phyloP scores from a whole-genome alignment of 2,113 vertebrate species.

The Excalfactoria chinensis region DNA sequence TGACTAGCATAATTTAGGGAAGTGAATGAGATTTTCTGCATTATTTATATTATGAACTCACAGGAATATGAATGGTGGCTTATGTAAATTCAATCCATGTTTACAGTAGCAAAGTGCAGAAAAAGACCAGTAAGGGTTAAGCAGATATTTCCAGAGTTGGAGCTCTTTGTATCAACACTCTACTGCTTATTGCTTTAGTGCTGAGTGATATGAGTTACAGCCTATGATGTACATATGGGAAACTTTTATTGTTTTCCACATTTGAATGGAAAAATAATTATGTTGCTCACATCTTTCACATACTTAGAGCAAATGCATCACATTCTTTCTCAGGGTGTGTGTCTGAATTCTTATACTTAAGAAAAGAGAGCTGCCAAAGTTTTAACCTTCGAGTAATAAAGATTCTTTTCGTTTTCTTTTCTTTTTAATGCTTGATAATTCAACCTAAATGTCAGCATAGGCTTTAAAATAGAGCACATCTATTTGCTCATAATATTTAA shows the following conservation, averaged over 20 bases:
- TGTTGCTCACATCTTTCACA: constrained; percentile 68
- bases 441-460: constrained; percentile 67
- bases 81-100: constrained; percentile 76
- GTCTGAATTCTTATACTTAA: constrained; percentile 54
- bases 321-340: constrained; percentile 79
- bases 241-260: constrained; percentile 77
- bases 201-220: constrained; percentile 68
- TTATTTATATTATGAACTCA: constrained; percentile 81
- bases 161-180: constrained; percentile 69
- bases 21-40: constrained; percentile 81
- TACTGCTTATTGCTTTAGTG: constrained; percentile 60
- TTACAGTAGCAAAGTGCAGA: constrained; percentile 71
- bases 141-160: constrained; percentile 66
- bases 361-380: constrained; percentile 62
- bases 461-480: constrained; percentile 71
- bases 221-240: constrained; percentile 70
- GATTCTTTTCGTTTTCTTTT: background rate
- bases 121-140: constrained; percentile 65
- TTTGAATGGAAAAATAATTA: constrained; percentile 77
- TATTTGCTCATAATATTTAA: constrained; percentile 75
- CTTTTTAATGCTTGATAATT: constrained; percentile 69
- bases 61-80: constrained; percentile 76
- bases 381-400: constrained; percentile 64
- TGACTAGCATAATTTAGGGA: constrained; percentile 81
- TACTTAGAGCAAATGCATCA: constrained; percentile 66